Percentiles rank a stretch among this genome's conserved stretches.
phyloP scores from a whole-genome alignment of 2,888 invertebrate genomes.

The Allolobophora icterica region DNA sequence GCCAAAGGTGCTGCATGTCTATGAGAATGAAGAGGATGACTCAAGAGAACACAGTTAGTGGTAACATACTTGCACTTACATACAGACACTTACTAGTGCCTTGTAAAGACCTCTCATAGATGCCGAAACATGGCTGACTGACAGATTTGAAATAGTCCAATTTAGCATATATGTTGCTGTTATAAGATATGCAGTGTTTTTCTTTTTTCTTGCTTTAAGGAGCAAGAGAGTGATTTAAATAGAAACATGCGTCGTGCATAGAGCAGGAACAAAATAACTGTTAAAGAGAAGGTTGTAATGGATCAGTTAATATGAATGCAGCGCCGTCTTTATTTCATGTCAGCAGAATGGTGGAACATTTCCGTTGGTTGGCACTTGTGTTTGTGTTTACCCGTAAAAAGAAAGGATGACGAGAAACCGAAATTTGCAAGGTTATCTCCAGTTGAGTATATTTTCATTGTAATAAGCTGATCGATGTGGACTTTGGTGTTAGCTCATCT shows the following conservation, averaged over 20 bases:
- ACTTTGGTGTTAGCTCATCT: background rate
- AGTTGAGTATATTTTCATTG: background rate
- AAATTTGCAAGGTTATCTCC: background rate
- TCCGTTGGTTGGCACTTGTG: too few species aligned
- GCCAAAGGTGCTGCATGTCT: conserved; percentile 31
- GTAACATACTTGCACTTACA: background rate
- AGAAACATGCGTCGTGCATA: background rate
- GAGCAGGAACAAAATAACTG: background rate
- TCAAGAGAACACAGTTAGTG: conserved; percentile 32
- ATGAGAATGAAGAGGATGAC: conserved; percentile 39
- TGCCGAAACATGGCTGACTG: background rate
- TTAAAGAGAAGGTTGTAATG: too few species aligned
- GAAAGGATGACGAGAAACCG: background rate
- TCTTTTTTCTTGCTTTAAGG: background rate
- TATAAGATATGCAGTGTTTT: background rate
- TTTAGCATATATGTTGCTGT: too few species aligned
- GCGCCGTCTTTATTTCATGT: too few species aligned
- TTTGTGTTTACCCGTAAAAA: too few species aligned
- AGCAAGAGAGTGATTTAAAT: background rate
- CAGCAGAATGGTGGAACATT: too few species aligned
- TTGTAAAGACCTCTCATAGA: background rate
- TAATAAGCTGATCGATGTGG: conserved; percentile 17
- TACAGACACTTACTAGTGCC: background rate
- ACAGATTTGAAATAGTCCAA: too few species aligned
- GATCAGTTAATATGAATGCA: too few species aligned